Percentiles rank a stretch among this genome's conserved stretches.
phyloP scores from a whole-genome alignment of 2,113 vertebrate genomes.

The Globicephala melas region DNA sequence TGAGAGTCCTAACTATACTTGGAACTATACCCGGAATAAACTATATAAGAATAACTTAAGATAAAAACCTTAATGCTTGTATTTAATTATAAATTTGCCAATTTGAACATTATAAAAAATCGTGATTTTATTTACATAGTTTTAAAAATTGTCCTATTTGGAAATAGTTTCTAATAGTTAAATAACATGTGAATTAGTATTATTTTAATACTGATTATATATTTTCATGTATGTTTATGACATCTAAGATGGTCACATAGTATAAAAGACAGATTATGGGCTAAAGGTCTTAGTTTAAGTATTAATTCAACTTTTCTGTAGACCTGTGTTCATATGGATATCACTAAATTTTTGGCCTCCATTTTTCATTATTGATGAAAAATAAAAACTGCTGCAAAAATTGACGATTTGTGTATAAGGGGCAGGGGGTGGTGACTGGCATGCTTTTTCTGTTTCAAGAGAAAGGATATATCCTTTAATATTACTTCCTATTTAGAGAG shows the following conservation, averaged over 20 bases:
- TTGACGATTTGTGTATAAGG: rapidly evolving
- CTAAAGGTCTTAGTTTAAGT: neutral
- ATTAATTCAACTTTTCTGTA: neutral
- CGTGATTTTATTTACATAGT: neutral
- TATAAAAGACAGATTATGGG: neutral
- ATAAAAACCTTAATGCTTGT: neutral
- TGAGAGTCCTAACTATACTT: neutral
- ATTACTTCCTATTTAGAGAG: neutral
- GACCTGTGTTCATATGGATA: neutral
- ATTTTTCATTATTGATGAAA: neutral
- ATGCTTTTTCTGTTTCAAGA: neutral
- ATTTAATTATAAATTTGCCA: neutral
- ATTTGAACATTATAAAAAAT: neutral
- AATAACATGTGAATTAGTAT: neutral
- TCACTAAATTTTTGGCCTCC: neutral
- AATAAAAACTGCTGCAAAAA: neutral
- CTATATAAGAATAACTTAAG: neutral
- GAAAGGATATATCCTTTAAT: neutral
- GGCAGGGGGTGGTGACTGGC: rapidly evolving
- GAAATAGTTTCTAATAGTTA: neutral
- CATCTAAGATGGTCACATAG: neutral
- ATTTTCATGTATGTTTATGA: neutral
- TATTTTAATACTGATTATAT: neutral
- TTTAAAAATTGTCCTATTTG: neutral
- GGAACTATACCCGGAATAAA: neutral